Evolutionary conservation across 2,113 vertebrate genomes (phyloP).

Genomic region (Pandion haliaetus): DNA sequence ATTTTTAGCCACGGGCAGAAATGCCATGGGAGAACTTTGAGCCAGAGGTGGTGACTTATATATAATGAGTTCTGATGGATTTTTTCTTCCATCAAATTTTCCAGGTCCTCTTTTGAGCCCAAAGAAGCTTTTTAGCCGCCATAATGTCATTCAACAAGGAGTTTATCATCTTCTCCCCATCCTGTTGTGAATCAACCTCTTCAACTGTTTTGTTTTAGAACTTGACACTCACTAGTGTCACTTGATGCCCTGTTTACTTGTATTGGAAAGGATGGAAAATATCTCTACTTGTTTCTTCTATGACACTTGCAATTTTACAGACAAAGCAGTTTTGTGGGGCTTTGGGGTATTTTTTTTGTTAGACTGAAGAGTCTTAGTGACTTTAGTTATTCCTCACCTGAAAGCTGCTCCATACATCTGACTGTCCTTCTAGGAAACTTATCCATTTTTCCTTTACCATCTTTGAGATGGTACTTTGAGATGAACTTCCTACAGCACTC

Average conservation of each 20-base stretch:
- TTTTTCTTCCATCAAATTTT: not conserved
- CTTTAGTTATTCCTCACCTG: not conserved
- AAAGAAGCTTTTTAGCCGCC: not conserved
- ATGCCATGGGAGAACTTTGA: not conserved
- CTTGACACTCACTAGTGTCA: not conserved
- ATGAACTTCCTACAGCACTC: not conserved
- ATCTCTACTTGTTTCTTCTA: not conserved
- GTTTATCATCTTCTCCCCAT: not conserved
- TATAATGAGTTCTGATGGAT: not conserved
- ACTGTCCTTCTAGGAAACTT: not conserved
- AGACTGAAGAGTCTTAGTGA: not conserved
- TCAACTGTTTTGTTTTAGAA: not conserved
- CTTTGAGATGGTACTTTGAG: not conserved
- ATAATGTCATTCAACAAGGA: not conserved
- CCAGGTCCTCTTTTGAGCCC: not conserved
- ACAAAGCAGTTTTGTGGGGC: not conserved
- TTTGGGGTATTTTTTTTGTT: not conserved
- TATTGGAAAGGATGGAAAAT: not conserved
- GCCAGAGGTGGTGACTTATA: not conserved
- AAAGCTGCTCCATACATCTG: not conserved
- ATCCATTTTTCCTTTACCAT: not conserved
- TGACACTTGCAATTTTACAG: not conserved
- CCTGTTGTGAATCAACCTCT: not conserved
- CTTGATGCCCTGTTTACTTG: not conserved
- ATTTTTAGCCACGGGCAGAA: not conserved